Base-by-base conservation (phyloP, 2,113 vertebrate species). In the Microcebus griseorufus region DNA sequence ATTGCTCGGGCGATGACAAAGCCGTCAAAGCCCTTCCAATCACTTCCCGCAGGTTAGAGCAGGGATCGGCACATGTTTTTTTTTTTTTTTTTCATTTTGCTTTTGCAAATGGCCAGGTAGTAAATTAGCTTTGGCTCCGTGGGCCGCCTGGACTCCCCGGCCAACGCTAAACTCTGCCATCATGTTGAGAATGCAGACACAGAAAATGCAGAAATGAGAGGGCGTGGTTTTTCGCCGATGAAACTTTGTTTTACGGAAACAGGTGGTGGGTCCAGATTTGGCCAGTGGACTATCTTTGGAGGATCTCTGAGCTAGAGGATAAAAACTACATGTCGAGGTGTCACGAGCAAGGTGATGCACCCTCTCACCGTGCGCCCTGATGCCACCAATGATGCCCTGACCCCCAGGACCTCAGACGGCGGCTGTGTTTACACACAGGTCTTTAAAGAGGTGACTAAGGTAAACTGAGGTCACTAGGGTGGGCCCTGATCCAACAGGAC, bases 301-400 rank as follows among this genome's bases (percentile, higher is more conserved):
- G 4, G 0, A 12, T 17, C 3, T 83, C 53, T 48, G 67, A 64
- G 64, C 16, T 37, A 64, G 34, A 53, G 25, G 69, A 7, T 39
- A 37, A 39, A 32, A 32, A 39, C 17, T 9, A n/a, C 34, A 25
- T 25, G 4, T 64, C 25, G 14, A 65, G 2, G 81, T 9, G 1
- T 53, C 42, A 2, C 0, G 0, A 11, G 29, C 5, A 37, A 32
- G 48, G 25, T 14, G 4, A 29, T 62, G 9, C 42, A 17, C 2
- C 79, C 7, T 75, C 34, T 4, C 34, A 13, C 13, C 13, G 0
- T 39, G 25, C 23, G 20, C 14, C 18, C 79, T 45, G 7, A 27
- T 3, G 1, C 7, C 22, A 0, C 14, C 18, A 2, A 16, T 1
- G 11, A 5, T 16, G 17, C 17, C 29, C 20, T 45, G 3, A 13